Conservation (phyloP, 2,113 vertebrate genomes). For the Oxygymnocypris stewartii region DNA sequence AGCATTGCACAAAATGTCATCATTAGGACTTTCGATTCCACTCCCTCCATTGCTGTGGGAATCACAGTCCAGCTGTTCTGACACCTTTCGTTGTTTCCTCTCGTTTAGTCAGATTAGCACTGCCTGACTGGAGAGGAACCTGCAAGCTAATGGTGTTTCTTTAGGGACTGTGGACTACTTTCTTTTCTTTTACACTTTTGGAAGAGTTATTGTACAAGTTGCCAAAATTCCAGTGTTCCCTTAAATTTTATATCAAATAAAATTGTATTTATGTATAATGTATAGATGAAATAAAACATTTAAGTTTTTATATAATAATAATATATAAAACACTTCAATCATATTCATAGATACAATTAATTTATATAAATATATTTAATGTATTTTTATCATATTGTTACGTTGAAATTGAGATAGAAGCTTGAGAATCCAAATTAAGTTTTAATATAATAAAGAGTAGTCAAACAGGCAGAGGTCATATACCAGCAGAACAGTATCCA, state of each 20-base stretch:
- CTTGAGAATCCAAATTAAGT: no score
- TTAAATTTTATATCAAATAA: not conserved
- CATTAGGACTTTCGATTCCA: constrained; percentile 25
- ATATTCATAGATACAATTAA: no score
- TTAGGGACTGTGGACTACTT: not conserved
- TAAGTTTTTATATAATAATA: not conserved
- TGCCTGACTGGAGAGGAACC: not conserved
- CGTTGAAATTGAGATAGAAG: no score
- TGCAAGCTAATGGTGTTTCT: constrained; percentile 9
- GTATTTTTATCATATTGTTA: no score
- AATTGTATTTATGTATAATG: not conserved
- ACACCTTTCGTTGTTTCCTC: constrained; percentile 14
- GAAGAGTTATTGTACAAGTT: not conserved
- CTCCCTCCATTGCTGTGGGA: constrained; percentile 24
- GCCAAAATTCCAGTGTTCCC: not conserved
- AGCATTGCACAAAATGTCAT: constrained; percentile 31
- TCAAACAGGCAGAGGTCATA: no score
- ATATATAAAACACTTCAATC: not conserved
- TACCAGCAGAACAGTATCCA: no score
- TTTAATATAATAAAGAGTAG: no score
- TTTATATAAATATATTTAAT: not conserved
- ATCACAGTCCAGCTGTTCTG: constrained; percentile 48
- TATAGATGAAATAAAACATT: not conserved
- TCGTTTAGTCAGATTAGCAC: constrained; percentile 37
- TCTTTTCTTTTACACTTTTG: not conserved